Percentiles rank a stretch among this genome's conserved stretches.
Evolutionary conservation across 2,888 invertebrate genomes (phyloP).

Genomic region (Panorpa germanica): DNA sequence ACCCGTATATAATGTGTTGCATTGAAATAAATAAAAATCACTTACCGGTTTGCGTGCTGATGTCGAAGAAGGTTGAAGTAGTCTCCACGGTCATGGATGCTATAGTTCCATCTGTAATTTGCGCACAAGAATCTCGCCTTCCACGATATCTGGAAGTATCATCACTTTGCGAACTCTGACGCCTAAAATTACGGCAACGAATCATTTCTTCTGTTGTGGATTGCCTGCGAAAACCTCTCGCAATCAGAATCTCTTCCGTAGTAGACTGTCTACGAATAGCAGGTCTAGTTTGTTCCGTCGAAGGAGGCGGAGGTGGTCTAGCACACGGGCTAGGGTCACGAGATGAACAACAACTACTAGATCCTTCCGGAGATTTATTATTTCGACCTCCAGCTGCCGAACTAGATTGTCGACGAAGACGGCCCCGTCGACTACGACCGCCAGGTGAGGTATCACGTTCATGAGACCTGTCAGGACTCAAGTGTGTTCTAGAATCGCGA

Average conservation of each 20-base stretch:
- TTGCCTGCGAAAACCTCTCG: slow-evolving; percentile 74
- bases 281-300: slow-evolving; percentile 40
- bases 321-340: slow-evolving; percentile 72
- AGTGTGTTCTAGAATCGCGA: slow-evolving; percentile 56
- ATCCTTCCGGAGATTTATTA: slow-evolving; percentile 46
- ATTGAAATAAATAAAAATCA: slow-evolving; percentile 13
- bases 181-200: slow-evolving; percentile 73
- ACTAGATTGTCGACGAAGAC: slow-evolving; percentile 59
- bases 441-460: slow-evolving; percentile 65
- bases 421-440: slow-evolving; percentile 43
- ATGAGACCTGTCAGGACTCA: slow-evolving; percentile 65
- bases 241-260: slow-evolving; percentile 79
- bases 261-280: slow-evolving; percentile 74
- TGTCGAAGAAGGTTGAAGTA: slow-evolving; percentile 81
- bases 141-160: slow-evolving; percentile 53
- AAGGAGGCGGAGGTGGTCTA: slow-evolving; percentile 29
- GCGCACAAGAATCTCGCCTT: slow-evolving; percentile 68
- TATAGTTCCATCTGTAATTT: slow-evolving; percentile 80
- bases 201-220: slow-evolving; percentile 90
- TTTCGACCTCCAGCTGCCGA: slow-evolving; percentile 44
- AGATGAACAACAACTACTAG: slow-evolving; percentile 57
- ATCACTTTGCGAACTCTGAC: slow-evolving; percentile 79
- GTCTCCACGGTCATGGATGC: slow-evolving; percentile 88
- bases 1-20: too few species aligned
- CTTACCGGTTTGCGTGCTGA: slow-evolving; percentile 84